These are phyloP conservation scores for Mystacides longicornis DNA, from an alignment of 2,888 invertebrate species.

Conservation along the genomic window DNA sequence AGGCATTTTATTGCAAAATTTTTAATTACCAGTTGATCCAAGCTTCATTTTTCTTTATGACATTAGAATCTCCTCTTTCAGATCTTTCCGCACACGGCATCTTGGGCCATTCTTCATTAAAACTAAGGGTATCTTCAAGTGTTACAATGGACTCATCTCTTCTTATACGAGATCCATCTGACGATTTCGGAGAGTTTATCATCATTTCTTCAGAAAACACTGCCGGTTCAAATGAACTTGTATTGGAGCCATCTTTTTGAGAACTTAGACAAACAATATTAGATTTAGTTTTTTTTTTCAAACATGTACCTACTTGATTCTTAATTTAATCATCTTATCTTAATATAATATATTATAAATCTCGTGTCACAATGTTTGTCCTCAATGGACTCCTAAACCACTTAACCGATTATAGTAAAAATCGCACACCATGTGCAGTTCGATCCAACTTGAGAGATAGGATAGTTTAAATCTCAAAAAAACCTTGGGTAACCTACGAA, in stretches of 20 bases:
- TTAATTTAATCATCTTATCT: too few species aligned
- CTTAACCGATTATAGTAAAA: too few species aligned
- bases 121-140: constrained; percentile 42
- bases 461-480: too few species aligned
- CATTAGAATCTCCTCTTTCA: constrained; percentile 8
- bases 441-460: too few species aligned
- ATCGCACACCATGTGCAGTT: too few species aligned
- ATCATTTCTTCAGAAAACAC: constrained; percentile 18
- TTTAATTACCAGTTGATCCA: constrained; percentile 26
- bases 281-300: too few species aligned
- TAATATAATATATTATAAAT: too few species aligned
- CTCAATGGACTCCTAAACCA: too few species aligned
- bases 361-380: too few species aligned
- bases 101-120: constrained; percentile 24
- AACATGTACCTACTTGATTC: too few species aligned
- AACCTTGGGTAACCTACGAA: too few species aligned
- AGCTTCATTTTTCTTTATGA: constrained; percentile 20
- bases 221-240: constrained; percentile 41
- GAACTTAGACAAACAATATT: constrained; percentile 14
- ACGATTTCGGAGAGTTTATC: constrained; percentile 18
- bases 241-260: constrained; percentile 40
- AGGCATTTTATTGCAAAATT: too few species aligned
- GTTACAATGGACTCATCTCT: constrained; percentile 37
- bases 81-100: constrained; percentile 19
- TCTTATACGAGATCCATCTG: constrained; percentile 6